Evolutionary conservation across 2,797 vertebrate species (phyloP).

Genomic region (Melanitta fusca): DNA sequence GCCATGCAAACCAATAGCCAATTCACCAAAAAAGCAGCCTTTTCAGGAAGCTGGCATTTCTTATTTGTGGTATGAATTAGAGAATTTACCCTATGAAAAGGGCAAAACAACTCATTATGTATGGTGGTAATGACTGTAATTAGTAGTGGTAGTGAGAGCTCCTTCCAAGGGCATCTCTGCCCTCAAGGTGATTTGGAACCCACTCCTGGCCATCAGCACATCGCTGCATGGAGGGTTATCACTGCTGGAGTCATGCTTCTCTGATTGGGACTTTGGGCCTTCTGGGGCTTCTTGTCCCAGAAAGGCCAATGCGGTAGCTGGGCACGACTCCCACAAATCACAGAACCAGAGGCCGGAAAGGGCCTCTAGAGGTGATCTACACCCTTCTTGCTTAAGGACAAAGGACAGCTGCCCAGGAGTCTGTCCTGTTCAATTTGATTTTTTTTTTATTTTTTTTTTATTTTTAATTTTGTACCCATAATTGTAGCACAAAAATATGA

Average conservation of each 20-base stretch:
- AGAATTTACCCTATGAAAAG: neutral
- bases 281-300: neutral
- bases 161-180: neutral
- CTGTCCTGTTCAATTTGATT: neutral
- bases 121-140: neutral
- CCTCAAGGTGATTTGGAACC: neutral
- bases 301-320: neutral
- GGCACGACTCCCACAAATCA: neutral
- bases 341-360: fast-evolving
- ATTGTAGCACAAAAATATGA: neutral
- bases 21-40: no score
- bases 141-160: neutral
- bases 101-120: no score
- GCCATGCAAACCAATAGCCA: neutral
- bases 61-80: neutral
- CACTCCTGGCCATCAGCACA: neutral
- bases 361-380: no score
- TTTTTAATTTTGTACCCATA: neutral
- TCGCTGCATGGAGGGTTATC: neutral
- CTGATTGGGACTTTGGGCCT: neutral
- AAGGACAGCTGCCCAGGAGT: neutral
- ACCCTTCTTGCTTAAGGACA: neutral
- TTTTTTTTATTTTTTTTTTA: neutral
- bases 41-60: neutral
- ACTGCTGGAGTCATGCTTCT: neutral